phyloP scores from a whole-genome alignment of 2,797 vertebrate genomes.

The Enteromius anoplus region DNA sequence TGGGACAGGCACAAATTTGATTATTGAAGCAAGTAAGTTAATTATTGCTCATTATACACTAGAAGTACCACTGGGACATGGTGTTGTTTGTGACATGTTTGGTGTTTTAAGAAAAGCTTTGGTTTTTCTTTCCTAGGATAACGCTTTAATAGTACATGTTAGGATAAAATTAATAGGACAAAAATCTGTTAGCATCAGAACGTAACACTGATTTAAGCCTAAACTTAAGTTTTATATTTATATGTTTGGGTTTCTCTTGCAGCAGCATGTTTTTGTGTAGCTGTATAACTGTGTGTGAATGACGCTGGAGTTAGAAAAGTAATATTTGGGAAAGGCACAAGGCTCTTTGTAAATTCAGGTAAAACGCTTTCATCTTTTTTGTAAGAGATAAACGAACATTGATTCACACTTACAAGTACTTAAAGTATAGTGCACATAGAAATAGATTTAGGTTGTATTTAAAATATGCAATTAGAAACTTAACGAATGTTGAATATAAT shows the following conservation, averaged over 20 bases:
- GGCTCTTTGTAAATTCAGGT: constrained; percentile 42
- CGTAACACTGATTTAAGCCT: not conserved
- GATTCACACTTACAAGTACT: not conserved
- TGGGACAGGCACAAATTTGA: constrained; percentile 58
- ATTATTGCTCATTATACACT: not conserved
- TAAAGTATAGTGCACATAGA: not conserved
- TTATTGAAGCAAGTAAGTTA: constrained; percentile 57
- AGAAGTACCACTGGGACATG: not conserved
- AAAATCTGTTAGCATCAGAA: not conserved
- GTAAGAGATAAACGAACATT: not conserved
- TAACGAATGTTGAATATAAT: not conserved
- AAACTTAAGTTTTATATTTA: not conserved
- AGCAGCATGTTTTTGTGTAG: constrained; percentile 27
- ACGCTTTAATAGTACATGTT: not conserved
- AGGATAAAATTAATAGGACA: not conserved
- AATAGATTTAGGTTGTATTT: not conserved
- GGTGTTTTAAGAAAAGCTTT: not conserved
- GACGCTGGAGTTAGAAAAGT: constrained; percentile 24
- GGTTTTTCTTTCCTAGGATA: not conserved
- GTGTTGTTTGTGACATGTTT: not conserved
- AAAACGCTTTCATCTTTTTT: not conserved
- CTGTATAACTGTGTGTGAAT: constrained; percentile 45
- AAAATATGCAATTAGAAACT: not conserved
- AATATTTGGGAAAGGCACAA: constrained; percentile 58
- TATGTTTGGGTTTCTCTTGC: not conserved